Base-by-base conservation (phyloP, 2,888 invertebrate species). In the Alsophila aescularia region DNA sequence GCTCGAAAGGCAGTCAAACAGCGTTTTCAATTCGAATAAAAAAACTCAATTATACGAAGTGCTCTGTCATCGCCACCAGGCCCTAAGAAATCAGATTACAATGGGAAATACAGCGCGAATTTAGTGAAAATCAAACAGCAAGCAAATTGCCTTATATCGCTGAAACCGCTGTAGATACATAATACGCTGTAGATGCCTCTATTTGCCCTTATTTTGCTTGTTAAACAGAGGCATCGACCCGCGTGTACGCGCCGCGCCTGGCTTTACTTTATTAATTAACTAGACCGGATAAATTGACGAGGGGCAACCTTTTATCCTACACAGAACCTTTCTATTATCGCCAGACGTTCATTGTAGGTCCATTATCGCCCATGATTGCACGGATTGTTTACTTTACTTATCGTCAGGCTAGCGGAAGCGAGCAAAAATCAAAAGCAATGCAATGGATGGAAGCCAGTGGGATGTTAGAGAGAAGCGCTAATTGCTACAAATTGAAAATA, bases 231-330 rank as follows among this genome's bases (percentile, higher is more conserved):
- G 44, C 55, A 58, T 62, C 66, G 60, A 60, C 65, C 64, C 55
- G 58, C 51, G 56, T 32, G 29, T 49, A 37, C 53, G 24, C 43
- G 40, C 45, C 49, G 32, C 41, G 29, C 31, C 39, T 49, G 55
- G 64, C 64, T 75, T 66, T 74, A 73, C 70, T 75, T 81, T 80
- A 82, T 83, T 83, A 84, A 85, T 83, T 83, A 86, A 87, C 72
- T 84, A 80, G 83, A 83, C 81, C 81, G 86, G 75, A 81, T 79
- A 74, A 82, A 84, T 81, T 75, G 79, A 70, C 68, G 69, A 73
- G 79, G 77, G 75, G 66, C 58, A 63, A 63, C 67, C 70, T 77
- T 77, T 76, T 70, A 72, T 73, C 69, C 64, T 35, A 47, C 34
- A 41, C 12, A 42, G 37, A 50, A 52, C 50, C 57, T 55, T 44